Evolutionary conservation across 1,140 invertebrate species (phyloP), one percentile per base, ranked within the genome.

Genomic region (Drosophila azteca): DNA sequence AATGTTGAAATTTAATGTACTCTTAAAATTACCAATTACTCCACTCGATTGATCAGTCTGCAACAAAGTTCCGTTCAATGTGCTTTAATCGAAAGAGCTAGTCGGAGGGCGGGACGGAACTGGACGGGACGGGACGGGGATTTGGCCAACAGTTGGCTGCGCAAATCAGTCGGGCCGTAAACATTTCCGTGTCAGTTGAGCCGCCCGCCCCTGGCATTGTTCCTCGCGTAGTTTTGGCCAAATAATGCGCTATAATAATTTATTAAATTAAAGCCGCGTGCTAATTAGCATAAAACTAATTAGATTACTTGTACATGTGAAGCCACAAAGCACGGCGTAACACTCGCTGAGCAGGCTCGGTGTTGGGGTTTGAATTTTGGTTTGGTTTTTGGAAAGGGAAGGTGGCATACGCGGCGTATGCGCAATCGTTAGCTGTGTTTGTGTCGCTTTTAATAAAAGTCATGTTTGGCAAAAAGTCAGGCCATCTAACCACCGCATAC

Each of bases 221-320:
- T 13, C 11, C 35, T 39, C 59, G 51, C 59, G 70, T 76, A 85
- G 65, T 71, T 78, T 63, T 75, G 54, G 29, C 59, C 63, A 76
- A 87, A 85, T 82, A 85, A 78, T 87, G 74, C 59, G 82, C 82
- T 54, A 87, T 85, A 87, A 87, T 88, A 87, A 89, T 83, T 83
- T 88, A 87, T 87, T 87, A 88, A 87, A 87, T 88, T 88, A 88
- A 88, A 79, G 67, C 79, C 84, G 71, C 79, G 71, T 73, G 70
- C 83, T 83, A 88, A 87, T 87, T 87, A 87, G 83, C 83, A 87
- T 87, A 87, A 88, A 87, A 87, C 83, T 87, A 88, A 87, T 87
- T 87, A 87, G 84, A 88, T 89, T 87, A 87, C 84, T 87, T 87
- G 83, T 88, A 87, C 79, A 87, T 76, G 69, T 79, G 78, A 68